Conservation (phyloP, 2,113 vertebrate genomes). For the Morphnarchus princeps region DNA sequence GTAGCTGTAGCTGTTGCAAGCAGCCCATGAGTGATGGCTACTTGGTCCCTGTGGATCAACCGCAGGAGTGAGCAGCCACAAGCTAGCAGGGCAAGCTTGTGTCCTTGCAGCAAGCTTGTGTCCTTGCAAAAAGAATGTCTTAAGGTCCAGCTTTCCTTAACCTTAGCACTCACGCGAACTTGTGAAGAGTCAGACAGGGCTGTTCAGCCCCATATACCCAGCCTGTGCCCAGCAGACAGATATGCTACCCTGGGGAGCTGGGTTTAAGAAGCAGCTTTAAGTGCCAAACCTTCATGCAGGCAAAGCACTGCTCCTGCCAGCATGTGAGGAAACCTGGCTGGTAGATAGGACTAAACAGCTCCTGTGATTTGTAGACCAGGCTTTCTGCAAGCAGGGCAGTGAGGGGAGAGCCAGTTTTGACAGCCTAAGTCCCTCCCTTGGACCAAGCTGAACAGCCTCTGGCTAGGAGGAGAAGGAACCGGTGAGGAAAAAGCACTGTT, state of each 20-base stretch:
- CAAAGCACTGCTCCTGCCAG: neutral
- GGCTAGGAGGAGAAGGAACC: neutral
- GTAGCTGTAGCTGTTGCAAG: neutral
- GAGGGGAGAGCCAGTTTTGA: neutral
- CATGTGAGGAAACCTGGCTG: neutral
- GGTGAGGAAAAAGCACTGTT: neutral
- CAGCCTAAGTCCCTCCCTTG: neutral
- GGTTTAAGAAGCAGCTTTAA: neutral
- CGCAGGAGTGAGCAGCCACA: neutral
- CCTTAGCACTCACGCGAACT: neutral
- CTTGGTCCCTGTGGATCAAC: neutral
- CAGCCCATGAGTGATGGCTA: neutral
- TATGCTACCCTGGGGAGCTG: neutral
- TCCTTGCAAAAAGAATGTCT: neutral
- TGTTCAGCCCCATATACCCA: rapidly evolving
- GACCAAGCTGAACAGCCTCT: neutral
- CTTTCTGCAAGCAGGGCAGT: neutral
- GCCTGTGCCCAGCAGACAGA: rapidly evolving
- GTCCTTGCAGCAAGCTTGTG: neutral
- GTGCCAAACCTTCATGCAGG: neutral
- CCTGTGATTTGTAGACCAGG: neutral
- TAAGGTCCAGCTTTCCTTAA: neutral
- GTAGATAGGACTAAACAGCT: neutral
- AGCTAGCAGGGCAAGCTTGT: neutral
- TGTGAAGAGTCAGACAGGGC: neutral